Percentiles rank a stretch among this genome's conserved stretches.
phyloP scores from a whole-genome alignment of 2,113 vertebrate genomes.

The Corvus hawaiiensis region DNA sequence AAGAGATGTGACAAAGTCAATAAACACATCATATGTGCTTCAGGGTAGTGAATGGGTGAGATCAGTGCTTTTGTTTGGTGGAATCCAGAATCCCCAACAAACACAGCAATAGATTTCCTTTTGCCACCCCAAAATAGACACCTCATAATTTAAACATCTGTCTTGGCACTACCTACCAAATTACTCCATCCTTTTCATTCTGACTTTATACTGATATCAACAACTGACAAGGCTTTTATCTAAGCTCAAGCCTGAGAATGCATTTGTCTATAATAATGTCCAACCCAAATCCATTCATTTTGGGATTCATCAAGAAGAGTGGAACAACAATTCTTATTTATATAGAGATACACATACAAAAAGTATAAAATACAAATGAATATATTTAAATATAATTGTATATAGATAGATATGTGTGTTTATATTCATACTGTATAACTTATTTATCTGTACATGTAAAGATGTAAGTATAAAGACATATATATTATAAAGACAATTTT shows the following conservation, averaged over 20 bases:
- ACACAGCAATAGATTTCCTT: not conserved
- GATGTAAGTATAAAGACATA: not conserved
- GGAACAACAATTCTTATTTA: not conserved
- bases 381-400: not conserved
- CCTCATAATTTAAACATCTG: not conserved
- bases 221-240: not conserved
- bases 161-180: not conserved
- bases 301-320: not conserved
- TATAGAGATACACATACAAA: fast-evolving
- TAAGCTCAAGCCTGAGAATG: not conserved
- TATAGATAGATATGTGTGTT: not conserved
- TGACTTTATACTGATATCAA: not conserved
- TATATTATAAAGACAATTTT: not conserved
- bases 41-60: not conserved
- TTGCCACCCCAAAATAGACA: not conserved
- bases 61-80: not conserved
- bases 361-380: not conserved
- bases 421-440: not conserved
- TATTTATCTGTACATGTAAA: not conserved
- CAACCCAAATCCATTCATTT: not conserved
- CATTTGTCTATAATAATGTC: not conserved
- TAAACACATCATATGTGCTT: not conserved
- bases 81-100: slow-evolving; percentile 17
- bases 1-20: slow-evolving; percentile 15
- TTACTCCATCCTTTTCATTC: not conserved